Evolutionary conservation across 2,888 invertebrate species (phyloP).

Genomic region (Drosophila peninsularis): DNA sequence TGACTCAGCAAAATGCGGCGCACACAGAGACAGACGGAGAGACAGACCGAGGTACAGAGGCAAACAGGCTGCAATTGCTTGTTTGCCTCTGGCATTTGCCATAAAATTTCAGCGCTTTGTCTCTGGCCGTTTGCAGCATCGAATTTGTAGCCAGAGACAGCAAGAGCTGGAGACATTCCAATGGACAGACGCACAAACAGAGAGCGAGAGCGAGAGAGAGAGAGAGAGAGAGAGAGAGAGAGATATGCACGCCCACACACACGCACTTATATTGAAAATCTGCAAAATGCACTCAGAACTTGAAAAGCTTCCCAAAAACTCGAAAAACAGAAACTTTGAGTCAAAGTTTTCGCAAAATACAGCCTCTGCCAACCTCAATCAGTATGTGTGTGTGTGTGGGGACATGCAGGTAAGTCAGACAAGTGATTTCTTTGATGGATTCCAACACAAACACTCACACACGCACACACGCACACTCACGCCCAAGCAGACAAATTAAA

Average conservation of each 20-base stretch:
- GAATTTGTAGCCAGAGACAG: no score
- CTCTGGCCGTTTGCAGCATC: slow-evolving; percentile 26
- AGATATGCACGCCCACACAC: slow-evolving; percentile 1
- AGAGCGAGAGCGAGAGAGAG: background rate
- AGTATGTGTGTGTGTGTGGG: slow-evolving; percentile 7
- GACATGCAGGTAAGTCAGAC: slow-evolving; percentile 50
- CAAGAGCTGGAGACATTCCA: slow-evolving; percentile 9
- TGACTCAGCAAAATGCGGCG: slow-evolving; percentile 66
- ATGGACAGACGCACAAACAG: background rate
- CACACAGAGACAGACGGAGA: slow-evolving; percentile 16
- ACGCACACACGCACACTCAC: slow-evolving; percentile 11
- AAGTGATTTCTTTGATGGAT: slow-evolving; percentile 58
- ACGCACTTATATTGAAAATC: slow-evolving; percentile 13
- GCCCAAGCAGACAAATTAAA: slow-evolving; percentile 48
- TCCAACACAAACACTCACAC: slow-evolving; percentile 20
- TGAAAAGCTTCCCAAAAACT: slow-evolving; percentile 38
- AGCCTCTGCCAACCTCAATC: slow-evolving; percentile 1
- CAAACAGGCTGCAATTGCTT: slow-evolving; percentile 37
- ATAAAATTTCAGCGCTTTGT: slow-evolving; percentile 48
- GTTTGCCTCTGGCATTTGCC: slow-evolving; percentile 47
- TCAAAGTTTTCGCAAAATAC: slow-evolving; percentile 40
- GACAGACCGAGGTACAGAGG: background rate
- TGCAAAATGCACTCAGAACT: slow-evolving; percentile 34
- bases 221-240: background rate
- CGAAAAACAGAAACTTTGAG: slow-evolving; percentile 45